These are phyloP conservation scores for Carettochelys insculpta DNA, from an alignment of 2,113 vertebrate species.

Conservation along the genomic window DNA sequence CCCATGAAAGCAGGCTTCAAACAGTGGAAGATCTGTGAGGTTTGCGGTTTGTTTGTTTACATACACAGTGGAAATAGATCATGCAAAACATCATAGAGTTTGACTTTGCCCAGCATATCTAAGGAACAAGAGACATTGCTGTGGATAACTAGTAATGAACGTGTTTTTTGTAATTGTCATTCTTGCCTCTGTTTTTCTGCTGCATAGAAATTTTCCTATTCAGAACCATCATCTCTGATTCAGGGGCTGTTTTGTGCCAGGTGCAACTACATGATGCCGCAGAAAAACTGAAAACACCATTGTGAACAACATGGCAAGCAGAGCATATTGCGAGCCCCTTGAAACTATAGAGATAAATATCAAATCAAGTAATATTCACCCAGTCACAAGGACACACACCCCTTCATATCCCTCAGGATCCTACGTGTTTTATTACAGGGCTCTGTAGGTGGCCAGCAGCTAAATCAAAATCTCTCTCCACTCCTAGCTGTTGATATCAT, in stretches of 20 bases:
- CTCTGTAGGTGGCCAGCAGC: not conserved
- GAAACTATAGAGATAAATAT: not conserved
- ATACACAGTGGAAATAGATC: not conserved
- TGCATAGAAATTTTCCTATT: not conserved
- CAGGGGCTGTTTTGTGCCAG: not conserved
- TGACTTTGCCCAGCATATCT: not conserved
- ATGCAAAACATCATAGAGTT: not conserved
- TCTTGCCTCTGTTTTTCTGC: not conserved
- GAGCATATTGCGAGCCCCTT: not conserved
- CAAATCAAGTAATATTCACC: not conserved
- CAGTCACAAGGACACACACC: not conserved
- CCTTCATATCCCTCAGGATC: not conserved
- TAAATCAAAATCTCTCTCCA: slow-evolving; percentile 27
- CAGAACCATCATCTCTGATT: not conserved
- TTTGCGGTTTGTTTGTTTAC: not conserved
- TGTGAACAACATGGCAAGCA: rapidly evolving
- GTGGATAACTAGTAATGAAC: not conserved
- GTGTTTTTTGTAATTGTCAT: not conserved
- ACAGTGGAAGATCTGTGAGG: not conserved
- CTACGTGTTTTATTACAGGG: slow-evolving; percentile 4
- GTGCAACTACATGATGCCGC: rapidly evolving
- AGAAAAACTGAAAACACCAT: not conserved
- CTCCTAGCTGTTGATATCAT: not conserved
- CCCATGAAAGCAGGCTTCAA: not conserved
- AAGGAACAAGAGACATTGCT: not conserved